Conservation (phyloP, 2,797 vertebrate genomes). For the Cryptoblepharus egeriae region DNA sequence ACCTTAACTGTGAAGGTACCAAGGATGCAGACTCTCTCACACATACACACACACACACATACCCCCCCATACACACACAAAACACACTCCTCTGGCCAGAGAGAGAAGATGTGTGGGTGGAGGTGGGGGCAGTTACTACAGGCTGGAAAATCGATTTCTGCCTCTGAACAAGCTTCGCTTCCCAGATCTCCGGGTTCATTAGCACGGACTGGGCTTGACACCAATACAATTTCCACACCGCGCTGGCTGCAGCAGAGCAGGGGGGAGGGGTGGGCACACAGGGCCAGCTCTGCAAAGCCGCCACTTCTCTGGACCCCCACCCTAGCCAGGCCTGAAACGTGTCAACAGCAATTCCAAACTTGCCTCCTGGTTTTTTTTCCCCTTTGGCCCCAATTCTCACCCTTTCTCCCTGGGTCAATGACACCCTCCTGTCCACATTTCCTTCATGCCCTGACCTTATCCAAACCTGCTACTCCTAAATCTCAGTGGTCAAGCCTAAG, state of each 20-base stretch:
- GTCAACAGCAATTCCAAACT: neutral
- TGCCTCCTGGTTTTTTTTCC: neutral
- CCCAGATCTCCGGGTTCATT: conserved; percentile 48
- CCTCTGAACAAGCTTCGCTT: conserved; percentile 45
- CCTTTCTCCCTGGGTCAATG: neutral
- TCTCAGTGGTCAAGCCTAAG: neutral
- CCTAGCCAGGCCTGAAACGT: conserved; percentile 13
- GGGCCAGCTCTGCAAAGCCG: conserved; percentile 39
- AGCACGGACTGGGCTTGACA: conserved; percentile 45
- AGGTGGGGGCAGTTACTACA: conserved; percentile 45
- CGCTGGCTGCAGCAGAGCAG: conserved; percentile 24
- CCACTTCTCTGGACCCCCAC: conserved; percentile 27
- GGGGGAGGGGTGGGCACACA: conserved; percentile 8
- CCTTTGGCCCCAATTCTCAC: neutral
- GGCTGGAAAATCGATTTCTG: conserved; percentile 48
- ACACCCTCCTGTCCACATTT: neutral
- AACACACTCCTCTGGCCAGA: conserved; percentile 8
- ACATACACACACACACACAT: neutral
- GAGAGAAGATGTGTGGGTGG: conserved; percentile 11
- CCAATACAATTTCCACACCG: conserved; percentile 45
- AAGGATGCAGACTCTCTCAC: neutral
- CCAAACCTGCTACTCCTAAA: neutral
- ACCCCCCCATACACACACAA: neutral
- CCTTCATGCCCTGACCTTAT: neutral
- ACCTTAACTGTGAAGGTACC: neutral